phyloP scores from a whole-genome alignment of 1,140 invertebrate genomes.

The Hyles vespertilio region DNA sequence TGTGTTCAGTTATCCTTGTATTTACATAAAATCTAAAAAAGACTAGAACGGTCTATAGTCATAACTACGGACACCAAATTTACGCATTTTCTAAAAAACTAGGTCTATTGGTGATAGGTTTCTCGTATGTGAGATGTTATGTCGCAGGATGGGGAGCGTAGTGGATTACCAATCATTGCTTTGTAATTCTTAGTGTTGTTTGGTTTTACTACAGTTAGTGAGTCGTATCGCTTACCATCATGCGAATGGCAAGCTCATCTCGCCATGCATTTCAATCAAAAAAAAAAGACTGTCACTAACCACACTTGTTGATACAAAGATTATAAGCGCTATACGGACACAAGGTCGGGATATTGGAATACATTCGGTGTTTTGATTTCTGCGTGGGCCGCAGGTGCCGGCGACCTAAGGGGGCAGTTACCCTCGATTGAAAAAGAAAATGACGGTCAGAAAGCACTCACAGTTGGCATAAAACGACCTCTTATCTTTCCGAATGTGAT shows the following conservation, averaged over 20 bases:
- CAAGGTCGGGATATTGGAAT: neutral
- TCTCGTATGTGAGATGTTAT: neutral
- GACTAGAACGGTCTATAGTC: neutral
- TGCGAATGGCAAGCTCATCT: too few species aligned
- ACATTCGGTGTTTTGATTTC: constrained; percentile 16
- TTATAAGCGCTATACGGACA: neutral
- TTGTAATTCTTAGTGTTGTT: too few species aligned
- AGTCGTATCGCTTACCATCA: too few species aligned
- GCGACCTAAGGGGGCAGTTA: constrained; percentile 37
- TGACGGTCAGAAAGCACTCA: constrained; percentile 42
- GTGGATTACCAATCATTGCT: neutral
- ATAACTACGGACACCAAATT: neutral
- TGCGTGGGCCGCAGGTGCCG: constrained; percentile 33
- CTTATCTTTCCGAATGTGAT: constrained; percentile 29
- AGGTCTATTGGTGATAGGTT: too few species aligned
- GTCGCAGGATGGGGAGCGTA: neutral
- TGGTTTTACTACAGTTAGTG: too few species aligned
- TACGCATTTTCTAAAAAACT: neutral
- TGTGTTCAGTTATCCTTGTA: too few species aligned
- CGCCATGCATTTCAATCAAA: too few species aligned
- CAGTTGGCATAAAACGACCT: constrained; percentile 34
- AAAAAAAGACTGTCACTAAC: neutral
- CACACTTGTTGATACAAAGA: too few species aligned
- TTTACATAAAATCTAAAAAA: neutral
- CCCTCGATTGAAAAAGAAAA: constrained; percentile 45